Conservation (phyloP, 2,888 invertebrate genomes). For the Eupsilia transversa region DNA sequence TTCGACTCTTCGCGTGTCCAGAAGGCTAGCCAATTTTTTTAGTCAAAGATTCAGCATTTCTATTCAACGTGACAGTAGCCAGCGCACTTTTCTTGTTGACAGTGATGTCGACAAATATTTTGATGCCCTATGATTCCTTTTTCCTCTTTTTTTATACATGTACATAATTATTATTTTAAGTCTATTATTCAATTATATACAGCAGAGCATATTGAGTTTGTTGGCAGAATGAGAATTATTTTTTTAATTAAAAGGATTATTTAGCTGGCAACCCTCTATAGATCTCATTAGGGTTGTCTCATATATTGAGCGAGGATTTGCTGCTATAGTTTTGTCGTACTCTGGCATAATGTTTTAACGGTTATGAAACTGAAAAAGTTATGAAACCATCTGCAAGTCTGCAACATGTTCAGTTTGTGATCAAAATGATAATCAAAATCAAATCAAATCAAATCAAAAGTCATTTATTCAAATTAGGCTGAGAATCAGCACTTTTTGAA, state of each 20-base stretch:
- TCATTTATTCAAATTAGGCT: no score
- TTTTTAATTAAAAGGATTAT: constrained; percentile 17
- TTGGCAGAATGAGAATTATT: not conserved
- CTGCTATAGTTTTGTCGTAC: constrained; percentile 21
- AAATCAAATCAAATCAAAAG: no score
- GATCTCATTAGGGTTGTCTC: constrained; percentile 78
- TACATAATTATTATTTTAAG: no score
- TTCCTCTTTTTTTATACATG: no score
- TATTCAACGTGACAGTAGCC: no score
- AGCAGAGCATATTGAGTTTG: constrained; percentile 9
- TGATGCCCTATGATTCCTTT: no score
- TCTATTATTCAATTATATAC: not conserved
- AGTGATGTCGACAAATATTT: no score
- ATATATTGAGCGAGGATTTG: constrained; percentile 36
- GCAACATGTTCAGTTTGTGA: not conserved
- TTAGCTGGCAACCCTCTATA: constrained; percentile 71
- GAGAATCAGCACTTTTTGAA: no score
- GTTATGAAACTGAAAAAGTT: not conserved
- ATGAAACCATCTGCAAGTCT: not conserved
- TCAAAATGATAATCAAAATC: no score
- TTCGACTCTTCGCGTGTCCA: not conserved
- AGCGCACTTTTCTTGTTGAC: no score
- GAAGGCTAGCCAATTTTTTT: not conserved
- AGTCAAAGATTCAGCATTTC: no score
- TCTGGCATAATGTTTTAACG: not conserved